Percentiles rank a stretch among this genome's conserved stretches.
These are phyloP conservation scores for Idaea biselata DNA, from an alignment of 2,888 invertebrate genomes.

Conservation along the genomic window DNA sequence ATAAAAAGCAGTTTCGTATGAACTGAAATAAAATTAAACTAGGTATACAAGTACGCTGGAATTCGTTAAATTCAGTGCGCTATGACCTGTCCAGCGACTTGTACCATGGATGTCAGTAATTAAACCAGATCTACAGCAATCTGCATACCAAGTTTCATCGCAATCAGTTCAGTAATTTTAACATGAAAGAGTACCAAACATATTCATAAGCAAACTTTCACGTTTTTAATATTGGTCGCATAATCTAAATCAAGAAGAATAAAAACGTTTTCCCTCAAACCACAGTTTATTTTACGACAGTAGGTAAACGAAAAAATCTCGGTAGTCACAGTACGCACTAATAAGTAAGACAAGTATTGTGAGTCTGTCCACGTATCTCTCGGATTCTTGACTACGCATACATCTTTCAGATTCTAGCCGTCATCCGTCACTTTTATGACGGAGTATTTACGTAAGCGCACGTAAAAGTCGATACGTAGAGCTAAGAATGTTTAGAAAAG, in stretches of 20 bases:
- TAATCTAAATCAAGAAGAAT: neutral
- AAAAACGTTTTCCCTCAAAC: neutral
- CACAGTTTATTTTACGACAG: neutral
- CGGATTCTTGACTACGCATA: constrained; percentile 39
- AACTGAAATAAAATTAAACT: too few relatives aligned
- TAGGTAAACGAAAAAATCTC: constrained; percentile 3
- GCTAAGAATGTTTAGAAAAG: constrained; percentile 28
- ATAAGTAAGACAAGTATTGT: constrained; percentile 23
- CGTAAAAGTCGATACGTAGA: constrained; percentile 64
- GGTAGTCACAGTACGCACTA: constrained; percentile 13
- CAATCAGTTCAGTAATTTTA: too few relatives aligned
- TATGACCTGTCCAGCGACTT: too few relatives aligned
- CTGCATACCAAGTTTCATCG: too few relatives aligned
- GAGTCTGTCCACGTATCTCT: constrained; percentile 38
- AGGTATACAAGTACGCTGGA: too few relatives aligned
- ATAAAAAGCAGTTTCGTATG: too few relatives aligned
- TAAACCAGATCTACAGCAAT: too few relatives aligned
- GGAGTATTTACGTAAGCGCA: constrained; percentile 69
- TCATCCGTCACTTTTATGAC: constrained; percentile 73
- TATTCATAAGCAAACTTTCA: too few relatives aligned
- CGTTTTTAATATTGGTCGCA: neutral
- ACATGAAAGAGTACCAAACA: too few relatives aligned
- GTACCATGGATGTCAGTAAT: too few relatives aligned
- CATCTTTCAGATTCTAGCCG: constrained; percentile 59
- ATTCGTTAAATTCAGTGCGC: too few relatives aligned